A percentile compares a stretch with the other conserved stretches of the same genome.
These are phyloP conservation scores for Cyanoderma ruficeps DNA, from an alignment of 2,113 vertebrate species.

Conservation along the genomic window DNA sequence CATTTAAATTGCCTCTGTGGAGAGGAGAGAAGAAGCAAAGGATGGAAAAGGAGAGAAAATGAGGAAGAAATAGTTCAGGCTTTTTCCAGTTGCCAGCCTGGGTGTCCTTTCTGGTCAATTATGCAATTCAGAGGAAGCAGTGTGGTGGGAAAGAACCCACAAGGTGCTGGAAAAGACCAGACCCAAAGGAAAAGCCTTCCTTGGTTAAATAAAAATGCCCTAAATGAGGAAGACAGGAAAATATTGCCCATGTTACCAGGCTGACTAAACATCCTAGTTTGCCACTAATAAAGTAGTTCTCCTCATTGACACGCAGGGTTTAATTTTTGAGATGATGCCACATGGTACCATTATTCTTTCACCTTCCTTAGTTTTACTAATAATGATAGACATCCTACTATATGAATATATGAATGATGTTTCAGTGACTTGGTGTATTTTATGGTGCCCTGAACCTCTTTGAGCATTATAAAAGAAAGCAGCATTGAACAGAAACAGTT, in stretches of 20 bases:
- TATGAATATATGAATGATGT: fast-evolving
- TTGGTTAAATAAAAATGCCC: neutral
- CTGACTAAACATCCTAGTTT: neutral
- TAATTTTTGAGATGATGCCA: neutral
- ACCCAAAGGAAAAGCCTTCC: neutral
- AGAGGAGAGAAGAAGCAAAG: neutral
- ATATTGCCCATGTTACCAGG: neutral
- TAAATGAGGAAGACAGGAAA: neutral
- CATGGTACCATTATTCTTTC: neutral
- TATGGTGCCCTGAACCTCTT: neutral
- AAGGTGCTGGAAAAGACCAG: neutral
- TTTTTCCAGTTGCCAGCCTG: neutral
- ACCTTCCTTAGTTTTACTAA: neutral
- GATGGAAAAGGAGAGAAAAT: neutral
- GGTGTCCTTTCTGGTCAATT: neutral
- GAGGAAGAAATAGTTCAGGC: neutral
- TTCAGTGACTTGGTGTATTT: neutral
- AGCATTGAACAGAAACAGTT: neutral
- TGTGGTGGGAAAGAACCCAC: neutral
- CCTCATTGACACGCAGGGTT: neutral
- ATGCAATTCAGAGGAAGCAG: neutral
- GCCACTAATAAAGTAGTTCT: neutral
- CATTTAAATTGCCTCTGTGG: neutral
- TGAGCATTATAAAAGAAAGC: neutral
- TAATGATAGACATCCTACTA: neutral